Conservation (phyloP, 2,888 invertebrate genomes). For the Notodonta ziczac region DNA sequence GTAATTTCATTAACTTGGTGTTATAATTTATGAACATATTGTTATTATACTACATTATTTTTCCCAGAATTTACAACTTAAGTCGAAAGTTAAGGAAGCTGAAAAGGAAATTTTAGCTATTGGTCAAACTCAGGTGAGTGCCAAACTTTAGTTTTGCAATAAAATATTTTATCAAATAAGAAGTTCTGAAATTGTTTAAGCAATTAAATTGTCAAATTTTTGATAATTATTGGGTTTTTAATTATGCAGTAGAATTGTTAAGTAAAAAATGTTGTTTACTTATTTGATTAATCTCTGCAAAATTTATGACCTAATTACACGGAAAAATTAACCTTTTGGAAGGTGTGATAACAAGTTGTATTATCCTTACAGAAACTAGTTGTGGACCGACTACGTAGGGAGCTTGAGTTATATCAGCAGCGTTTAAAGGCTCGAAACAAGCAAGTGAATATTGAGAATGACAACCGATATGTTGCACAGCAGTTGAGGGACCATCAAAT, state of each 20-base stretch:
- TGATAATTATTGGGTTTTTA: no score
- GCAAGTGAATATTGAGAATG: conserved; percentile 73
- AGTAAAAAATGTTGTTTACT: no score
- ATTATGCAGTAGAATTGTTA: no score
- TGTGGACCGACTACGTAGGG: conserved; percentile 82
- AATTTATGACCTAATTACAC: conserved; percentile 6
- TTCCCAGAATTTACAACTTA: conserved; percentile 81
- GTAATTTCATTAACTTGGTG: no score
- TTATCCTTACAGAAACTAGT: conserved; percentile 79
- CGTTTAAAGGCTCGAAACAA: conserved; percentile 73
- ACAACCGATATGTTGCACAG: conserved; percentile 73
- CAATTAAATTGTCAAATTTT: no score
- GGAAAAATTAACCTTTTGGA: not conserved
- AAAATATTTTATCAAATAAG: no score
- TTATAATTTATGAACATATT: no score
- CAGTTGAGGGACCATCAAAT: conserved; percentile 75
- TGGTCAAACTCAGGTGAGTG: conserved; percentile 85
- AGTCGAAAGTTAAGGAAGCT: conserved; percentile 83
- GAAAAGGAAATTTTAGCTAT: conserved; percentile 85
- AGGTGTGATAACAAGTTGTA: not conserved
- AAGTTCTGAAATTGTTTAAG: no score
- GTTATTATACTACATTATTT: not conserved
- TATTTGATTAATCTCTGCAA: not conserved
- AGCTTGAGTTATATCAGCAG: conserved; percentile 83
- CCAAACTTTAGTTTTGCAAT: not conserved